Evolutionary conservation across 2,797 vertebrate genomes (phyloP), one percentile per base, ranked within the genome.

Genomic region (Danionella dracula): DNA sequence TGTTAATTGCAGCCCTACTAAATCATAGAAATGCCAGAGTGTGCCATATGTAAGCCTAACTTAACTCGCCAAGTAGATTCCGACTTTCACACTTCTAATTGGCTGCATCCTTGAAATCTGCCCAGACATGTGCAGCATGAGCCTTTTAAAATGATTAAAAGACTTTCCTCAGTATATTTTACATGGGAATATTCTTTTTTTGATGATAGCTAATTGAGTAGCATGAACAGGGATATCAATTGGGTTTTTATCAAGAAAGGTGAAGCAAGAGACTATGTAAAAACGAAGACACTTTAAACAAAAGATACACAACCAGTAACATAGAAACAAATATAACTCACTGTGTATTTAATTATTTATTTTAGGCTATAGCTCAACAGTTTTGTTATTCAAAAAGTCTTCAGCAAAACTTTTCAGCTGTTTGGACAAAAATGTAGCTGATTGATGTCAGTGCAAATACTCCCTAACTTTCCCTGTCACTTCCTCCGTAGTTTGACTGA

Each of bases 1-100:
- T 60, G 66, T 74, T 80, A 79, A 82, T 82, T 79, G 80, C 76
- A 67, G 72, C 55, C 29, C 66, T 69, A 69, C 61, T 79, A 76
- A 76, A 81, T 82, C 78, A 82, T 77, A 71, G 69, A 82, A 72
- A 74, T 31, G 69, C 59, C 68, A 50, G 76, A 64, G 67, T 76
- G 76, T 76, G 76, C 67, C 74, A 65, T 74, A 71, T 78, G 77
- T 74, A 79, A 71, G 66, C 68, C 63, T 75, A 76, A 76, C 75
- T 70, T 65, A 74, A 77, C 73, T 70, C 56, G 63, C 75, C 71
- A 70, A 75, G 66, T 67, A 68, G 71, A 75, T 69, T 69, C 78
- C 38, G 58, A 77, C 65, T 78, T 78, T 81, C 78, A 78, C 79
- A 81, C 79, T 78, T 75, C 76, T 81, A 81, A 82, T 79, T 78